Conservation (phyloP, 2,888 invertebrate species). For the Drosophila kambysellisi region DNA sequence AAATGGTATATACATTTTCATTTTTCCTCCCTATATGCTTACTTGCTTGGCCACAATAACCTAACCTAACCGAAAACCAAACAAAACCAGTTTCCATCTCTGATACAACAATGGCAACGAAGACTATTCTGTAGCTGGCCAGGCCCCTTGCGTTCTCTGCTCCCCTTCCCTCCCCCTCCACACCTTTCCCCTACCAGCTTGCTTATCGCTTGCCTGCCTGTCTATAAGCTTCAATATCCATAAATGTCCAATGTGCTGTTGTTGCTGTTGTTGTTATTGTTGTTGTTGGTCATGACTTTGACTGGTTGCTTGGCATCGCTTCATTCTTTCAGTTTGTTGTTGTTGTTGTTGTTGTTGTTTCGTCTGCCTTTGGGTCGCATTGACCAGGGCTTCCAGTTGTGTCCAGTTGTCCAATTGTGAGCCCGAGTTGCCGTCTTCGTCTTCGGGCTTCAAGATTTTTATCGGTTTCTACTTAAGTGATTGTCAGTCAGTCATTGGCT, state of each 20-base stretch:
- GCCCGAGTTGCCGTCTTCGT: constrained; percentile 56
- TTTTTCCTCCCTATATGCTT: constrained; percentile 21
- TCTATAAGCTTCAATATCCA: constrained; percentile 80
- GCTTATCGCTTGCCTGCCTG: constrained; percentile 50
- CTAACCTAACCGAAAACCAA: constrained; percentile 15
- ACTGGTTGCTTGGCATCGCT: constrained; percentile 46
- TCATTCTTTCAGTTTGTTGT: constrained; percentile 42
- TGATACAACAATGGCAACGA: constrained; percentile 44
- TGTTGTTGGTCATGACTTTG: constrained; percentile 72
- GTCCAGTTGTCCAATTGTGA: constrained; percentile 38
- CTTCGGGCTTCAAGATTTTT: constrained; percentile 70
- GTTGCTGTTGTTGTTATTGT: constrained; percentile 56
- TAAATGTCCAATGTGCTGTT: constrained; percentile 74
- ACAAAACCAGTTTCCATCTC: constrained; percentile 63
- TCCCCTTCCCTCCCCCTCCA: neutral
- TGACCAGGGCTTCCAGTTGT: constrained; percentile 45
- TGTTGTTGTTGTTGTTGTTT: constrained; percentile 16
- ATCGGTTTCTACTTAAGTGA: constrained; percentile 81
- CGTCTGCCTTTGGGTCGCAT: constrained; percentile 19
- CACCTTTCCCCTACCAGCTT: neutral
- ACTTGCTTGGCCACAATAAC: constrained; percentile 18
- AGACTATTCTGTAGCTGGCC: constrained; percentile 33
- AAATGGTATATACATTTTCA: constrained; percentile 34
- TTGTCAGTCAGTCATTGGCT: constrained; percentile 78
- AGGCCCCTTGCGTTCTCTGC: neutral